Evolutionary conservation across 2,888 invertebrate genomes (phyloP).

Genomic region (Melanophora roralis): DNA sequence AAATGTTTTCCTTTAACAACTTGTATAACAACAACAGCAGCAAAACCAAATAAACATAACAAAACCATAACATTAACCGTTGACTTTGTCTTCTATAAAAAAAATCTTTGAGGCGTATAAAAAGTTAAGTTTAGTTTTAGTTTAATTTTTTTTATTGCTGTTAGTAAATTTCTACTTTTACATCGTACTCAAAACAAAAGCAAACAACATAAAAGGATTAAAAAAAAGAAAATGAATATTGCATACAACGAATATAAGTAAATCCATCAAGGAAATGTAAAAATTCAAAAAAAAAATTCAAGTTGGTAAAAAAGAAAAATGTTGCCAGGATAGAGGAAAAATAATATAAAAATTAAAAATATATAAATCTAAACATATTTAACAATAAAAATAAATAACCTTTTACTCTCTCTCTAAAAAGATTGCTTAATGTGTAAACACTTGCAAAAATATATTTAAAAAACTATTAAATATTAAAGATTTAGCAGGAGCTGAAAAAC

Average conservation of each 20-base stretch:
- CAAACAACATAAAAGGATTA: slow-evolving; percentile 8
- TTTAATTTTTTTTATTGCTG: not conserved
- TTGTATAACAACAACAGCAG: not conserved
- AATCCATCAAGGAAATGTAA: slow-evolving; percentile 45
- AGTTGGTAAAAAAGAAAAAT: not conserved
- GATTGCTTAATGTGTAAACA: too few relatives aligned
- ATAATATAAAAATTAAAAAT: not conserved
- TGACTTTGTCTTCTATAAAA: slow-evolving; percentile 50
- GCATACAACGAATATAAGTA: slow-evolving; percentile 20
- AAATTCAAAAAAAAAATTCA: not conserved
- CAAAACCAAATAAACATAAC: slow-evolving; percentile 2
- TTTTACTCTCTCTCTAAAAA: too few relatives aligned
- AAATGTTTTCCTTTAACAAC: slow-evolving; percentile 7
- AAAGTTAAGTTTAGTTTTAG: slow-evolving; percentile 44
- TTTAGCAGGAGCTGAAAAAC: too few relatives aligned
- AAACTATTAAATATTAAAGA: too few relatives aligned
- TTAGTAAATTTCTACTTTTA: not conserved
- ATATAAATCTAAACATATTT: not conserved
- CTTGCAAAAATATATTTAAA: too few relatives aligned
- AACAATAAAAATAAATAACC: too few relatives aligned
- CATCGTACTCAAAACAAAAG: slow-evolving; percentile 21
- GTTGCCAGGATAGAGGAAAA: not conserved
- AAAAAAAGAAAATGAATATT: not conserved
- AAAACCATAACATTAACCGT: slow-evolving; percentile 46
- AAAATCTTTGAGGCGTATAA: slow-evolving; percentile 55